phyloP scores from a whole-genome alignment of 2,888 invertebrate genomes.

The Agrochola lychnidis region DNA sequence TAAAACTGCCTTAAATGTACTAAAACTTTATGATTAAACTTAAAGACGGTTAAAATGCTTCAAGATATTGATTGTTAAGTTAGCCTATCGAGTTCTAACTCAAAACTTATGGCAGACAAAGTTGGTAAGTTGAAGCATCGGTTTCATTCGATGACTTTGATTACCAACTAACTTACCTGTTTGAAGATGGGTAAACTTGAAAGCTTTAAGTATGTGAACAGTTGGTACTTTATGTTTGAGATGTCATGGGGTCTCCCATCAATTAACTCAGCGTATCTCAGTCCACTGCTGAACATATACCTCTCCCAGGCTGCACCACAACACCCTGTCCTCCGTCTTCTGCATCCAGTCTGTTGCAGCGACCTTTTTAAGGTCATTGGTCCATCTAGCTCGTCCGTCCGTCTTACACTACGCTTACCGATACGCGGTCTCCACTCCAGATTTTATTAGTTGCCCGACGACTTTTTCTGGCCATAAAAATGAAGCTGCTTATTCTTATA shows the following conservation, averaged over 20 bases:
- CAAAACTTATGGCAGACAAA: slow-evolving; percentile 28
- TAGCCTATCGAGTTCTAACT: slow-evolving; percentile 13
- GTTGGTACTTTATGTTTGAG: background rate
- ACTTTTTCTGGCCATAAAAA: background rate
- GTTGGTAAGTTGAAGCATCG: slow-evolving; percentile 44
- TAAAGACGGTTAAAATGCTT: slow-evolving; percentile 7
- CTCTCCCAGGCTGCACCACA: background rate
- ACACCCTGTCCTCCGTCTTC: background rate
- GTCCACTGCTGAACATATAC: background rate
- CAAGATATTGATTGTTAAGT: slow-evolving; percentile 16
- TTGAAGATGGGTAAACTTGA: slow-evolving; percentile 15
- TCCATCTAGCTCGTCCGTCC: background rate
- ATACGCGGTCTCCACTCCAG: background rate
- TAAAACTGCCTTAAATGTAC: background rate
- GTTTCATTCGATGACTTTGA: slow-evolving; percentile 41
- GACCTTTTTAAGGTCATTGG: background rate
- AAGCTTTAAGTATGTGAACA: slow-evolving; percentile 7
- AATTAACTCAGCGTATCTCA: background rate
- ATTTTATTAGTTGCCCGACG: background rate
- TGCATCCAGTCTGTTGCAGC: background rate
- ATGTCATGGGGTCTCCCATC: background rate
- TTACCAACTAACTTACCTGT: slow-evolving; percentile 37
- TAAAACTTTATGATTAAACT: background rate
- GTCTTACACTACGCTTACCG: background rate
- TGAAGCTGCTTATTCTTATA: background rate